These are phyloP conservation scores for Chaenogobius annularis DNA, from an alignment of 2,113 vertebrate genomes.

Conservation along the genomic window DNA sequence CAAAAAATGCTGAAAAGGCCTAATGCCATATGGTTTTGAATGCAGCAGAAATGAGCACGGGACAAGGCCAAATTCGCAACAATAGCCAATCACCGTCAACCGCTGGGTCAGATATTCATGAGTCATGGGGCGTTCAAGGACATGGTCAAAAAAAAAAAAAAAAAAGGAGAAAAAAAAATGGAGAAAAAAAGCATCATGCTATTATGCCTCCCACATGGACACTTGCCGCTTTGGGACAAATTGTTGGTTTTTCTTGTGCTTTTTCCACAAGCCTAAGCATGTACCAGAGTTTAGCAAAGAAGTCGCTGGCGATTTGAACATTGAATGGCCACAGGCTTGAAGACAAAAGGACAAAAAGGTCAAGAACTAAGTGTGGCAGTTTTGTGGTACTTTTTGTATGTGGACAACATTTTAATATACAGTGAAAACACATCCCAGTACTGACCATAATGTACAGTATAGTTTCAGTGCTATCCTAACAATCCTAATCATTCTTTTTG, in stretches of 20 bases:
- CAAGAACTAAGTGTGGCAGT: neutral
- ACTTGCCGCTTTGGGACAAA: constrained; percentile 25
- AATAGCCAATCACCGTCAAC: constrained; percentile 46
- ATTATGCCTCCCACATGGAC: constrained; percentile 43
- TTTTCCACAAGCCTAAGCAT: constrained; percentile 31
- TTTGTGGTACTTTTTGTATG: neutral
- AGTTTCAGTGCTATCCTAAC: too few species aligned
- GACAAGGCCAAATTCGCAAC: constrained; percentile 45
- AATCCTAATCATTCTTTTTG: too few species aligned
- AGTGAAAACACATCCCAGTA: neutral
- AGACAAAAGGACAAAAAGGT: constrained; percentile 15
- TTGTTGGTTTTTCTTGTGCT: constrained; percentile 1
- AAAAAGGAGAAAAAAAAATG: constrained; percentile 23
- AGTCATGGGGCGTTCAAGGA: constrained; percentile 54
- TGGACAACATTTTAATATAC: neutral
- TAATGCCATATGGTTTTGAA: constrained; percentile 25
- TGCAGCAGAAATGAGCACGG: constrained; percentile 13
- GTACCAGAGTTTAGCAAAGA: constrained; percentile 29
- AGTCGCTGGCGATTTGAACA: neutral
- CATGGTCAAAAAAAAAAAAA: neutral
- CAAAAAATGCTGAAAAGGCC: constrained; percentile 29
- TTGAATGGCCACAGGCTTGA: neutral
- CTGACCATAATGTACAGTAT: too few species aligned
- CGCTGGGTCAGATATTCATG: constrained; percentile 44
- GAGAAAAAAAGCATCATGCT: constrained; percentile 24